Evolutionary conservation across 1,140 invertebrate genomes (phyloP).

Genomic region (Apocrypta bakeri): DNA sequence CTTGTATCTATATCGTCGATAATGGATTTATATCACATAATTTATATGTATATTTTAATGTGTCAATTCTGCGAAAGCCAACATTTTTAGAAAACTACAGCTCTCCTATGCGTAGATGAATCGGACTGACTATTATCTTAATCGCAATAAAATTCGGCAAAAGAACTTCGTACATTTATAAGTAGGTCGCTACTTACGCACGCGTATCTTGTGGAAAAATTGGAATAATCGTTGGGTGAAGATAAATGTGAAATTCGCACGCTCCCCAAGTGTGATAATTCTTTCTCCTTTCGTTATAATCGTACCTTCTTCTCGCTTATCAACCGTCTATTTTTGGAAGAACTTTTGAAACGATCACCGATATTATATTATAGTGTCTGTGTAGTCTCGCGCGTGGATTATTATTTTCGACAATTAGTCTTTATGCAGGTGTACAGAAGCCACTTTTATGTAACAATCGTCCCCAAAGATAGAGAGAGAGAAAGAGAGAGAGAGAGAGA

Average conservation of each 20-base stretch:
- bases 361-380: neutral
- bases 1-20: conserved; percentile 4
- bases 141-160: too few species aligned
- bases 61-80: neutral
- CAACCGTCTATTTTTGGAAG: conserved; percentile 14
- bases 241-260: conserved; percentile 35
- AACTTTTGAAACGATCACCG: neutral
- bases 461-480: too few species aligned
- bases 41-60: neutral
- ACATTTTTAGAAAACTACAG: conserved; percentile 24
- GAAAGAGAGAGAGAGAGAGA: too few species aligned
- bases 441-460: neutral
- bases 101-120: too few species aligned
- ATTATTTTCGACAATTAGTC: too few species aligned
- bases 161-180: neutral
- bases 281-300: neutral
- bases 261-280: neutral
- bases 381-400: neutral
- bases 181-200: conserved; percentile 16
- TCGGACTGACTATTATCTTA: too few species aligned
- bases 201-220: conserved; percentile 23
- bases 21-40: neutral
- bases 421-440: neutral
- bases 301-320: neutral
- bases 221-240: neutral